A percentile compares a stretch with the other conserved stretches of the same genome.
Conservation (phyloP, 2,888 invertebrate species). For the Nomada goodeniana region DNA sequence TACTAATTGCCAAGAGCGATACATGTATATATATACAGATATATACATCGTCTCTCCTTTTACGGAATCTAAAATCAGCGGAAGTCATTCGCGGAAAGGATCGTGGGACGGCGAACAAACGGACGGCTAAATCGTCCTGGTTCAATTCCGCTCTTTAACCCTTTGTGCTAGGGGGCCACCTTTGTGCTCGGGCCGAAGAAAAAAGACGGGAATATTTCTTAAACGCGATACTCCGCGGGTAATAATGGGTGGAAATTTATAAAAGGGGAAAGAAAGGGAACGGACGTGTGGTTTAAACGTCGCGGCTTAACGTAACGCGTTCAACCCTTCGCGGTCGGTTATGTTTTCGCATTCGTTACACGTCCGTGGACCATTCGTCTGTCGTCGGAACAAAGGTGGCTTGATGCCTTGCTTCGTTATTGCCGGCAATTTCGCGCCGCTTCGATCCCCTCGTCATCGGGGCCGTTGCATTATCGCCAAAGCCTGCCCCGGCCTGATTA, state of each 20-base stretch:
- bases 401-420: constrained; percentile 32
- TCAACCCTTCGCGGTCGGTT: constrained; percentile 46
- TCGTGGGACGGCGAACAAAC: constrained; percentile 36
- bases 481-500: background rate
- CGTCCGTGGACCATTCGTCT: constrained; percentile 48
- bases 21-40: no score
- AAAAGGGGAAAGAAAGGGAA: constrained; percentile 47
- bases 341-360: constrained; percentile 53
- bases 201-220: constrained; percentile 58
- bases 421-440: constrained; percentile 18
- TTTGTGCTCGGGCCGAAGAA: constrained; percentile 46
- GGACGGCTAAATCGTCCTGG: constrained; percentile 54
- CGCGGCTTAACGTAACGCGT: constrained; percentile 39
- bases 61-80: background rate
- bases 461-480: background rate
- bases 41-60: no score
- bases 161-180: constrained; percentile 36
- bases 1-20: no score
- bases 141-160: constrained; percentile 58
- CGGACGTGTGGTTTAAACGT: constrained; percentile 49
- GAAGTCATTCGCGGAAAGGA: background rate
- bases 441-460: background rate
- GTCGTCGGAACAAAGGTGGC: constrained; percentile 31
- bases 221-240: constrained; percentile 51
- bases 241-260: constrained; percentile 59